Percentiles rank a stretch among this genome's conserved stretches.
Conservation (phyloP, 2,113 vertebrate species). For the Mormoops blainvillei region DNA sequence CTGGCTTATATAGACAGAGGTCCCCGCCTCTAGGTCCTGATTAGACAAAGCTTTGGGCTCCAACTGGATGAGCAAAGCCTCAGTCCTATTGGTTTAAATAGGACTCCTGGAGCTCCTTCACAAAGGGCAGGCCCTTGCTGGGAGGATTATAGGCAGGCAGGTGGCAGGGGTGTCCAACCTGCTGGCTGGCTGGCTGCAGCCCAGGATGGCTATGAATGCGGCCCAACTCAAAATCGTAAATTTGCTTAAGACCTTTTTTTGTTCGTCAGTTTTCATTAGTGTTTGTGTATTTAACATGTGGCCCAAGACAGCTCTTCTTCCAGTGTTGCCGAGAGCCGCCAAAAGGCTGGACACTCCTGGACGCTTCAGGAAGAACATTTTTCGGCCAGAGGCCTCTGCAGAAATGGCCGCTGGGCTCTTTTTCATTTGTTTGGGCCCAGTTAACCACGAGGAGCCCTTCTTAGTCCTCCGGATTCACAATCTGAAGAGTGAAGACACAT, state of each 20-base stretch:
- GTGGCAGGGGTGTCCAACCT: not conserved
- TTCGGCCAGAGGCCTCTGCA: too few species aligned
- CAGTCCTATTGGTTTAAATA: not conserved
- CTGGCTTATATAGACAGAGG: too few species aligned
- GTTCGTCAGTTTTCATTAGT: too few species aligned
- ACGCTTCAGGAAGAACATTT: not conserved
- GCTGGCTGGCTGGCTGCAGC: not conserved
- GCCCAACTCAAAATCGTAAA: too few species aligned
- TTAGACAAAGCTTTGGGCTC: not conserved
- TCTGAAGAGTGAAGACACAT: not conserved
- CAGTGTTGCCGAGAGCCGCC: too few species aligned
- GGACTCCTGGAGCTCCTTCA: not conserved
- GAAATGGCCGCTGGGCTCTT: not conserved
- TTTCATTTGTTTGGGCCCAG: not conserved
- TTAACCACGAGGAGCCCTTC: not conserved
- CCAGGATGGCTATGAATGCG: too few species aligned
- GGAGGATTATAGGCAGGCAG: not conserved
- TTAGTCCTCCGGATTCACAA: not conserved
- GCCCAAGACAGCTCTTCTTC: too few species aligned
- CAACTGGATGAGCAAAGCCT: not conserved
- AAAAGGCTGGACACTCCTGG: not conserved
- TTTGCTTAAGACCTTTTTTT: too few species aligned
- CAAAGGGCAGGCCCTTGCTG: rapidly evolving
- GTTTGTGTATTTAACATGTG: too few species aligned
- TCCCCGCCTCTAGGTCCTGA: not conserved